Evolutionary conservation across 2,797 vertebrate genomes (phyloP), one percentile per base, ranked within the genome.

Genomic region (Gallinago stenura): DNA sequence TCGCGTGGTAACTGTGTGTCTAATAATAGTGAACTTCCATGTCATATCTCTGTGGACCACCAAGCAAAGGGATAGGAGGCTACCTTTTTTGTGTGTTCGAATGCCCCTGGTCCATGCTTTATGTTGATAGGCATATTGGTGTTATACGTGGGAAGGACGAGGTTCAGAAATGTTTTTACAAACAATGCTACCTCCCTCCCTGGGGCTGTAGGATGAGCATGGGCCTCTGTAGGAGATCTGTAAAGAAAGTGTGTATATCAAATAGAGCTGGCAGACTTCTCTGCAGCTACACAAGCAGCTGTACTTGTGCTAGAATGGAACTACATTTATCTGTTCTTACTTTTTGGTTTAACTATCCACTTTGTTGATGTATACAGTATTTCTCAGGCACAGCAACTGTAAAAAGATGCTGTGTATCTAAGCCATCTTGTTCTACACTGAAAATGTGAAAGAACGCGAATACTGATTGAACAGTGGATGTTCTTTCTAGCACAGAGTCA

Each of bases 191-290:
- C 24, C 51, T 26, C 2, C 30, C 33, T 73, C 46, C 21, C 33
- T 46, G 53, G 43, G 19, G 35, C 77, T 51, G 35, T 64, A 35
- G 57, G 50, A 17, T n/a, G 24, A 58, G 15, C 25, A 25, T 4
- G 28, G 24, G 24, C 14, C n/a, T 25, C 20, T 3, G 4, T 17
- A 57, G 30, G 73, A 28, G 37, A 41, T 35, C 26, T 35, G 57
- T 56, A 28, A 26, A 30, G 31, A 46, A 25, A 18, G 20, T 0
- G 1, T 12, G 25, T 33, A 3, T 20, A 9, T 61, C n/a, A 37
- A 37, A 73, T 19, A 33, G 25, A 3, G 4, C 68, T 69, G 80
- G 6, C 19, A 2, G 15, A 7, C 16, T 41, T n/a, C 37, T 69
- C 33, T 51, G 17, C 21, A 76, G n/a, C 39, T 72, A 5, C 19